Conservation (phyloP, 37 sponge, comb jelly and placozoan genomes). For the Chondrilla cf. caribensis region DNA sequence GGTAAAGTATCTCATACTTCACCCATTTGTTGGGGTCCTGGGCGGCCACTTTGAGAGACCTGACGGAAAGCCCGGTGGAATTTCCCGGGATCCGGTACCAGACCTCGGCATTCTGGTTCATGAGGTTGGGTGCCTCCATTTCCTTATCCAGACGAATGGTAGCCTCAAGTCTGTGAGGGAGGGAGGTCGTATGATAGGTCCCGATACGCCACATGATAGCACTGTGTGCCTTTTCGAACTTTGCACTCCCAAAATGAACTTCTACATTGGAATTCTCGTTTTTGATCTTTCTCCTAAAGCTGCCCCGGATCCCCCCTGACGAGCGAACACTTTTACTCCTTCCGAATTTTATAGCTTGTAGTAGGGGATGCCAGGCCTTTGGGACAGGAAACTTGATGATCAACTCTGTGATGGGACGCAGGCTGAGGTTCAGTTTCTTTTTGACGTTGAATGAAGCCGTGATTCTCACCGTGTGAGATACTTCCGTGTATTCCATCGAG, state of each 20-base stretch:
- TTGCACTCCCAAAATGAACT: slow-evolving; percentile 63
- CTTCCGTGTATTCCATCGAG: slow-evolving; percentile 72
- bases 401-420: slow-evolving; percentile 71
- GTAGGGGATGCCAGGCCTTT: slow-evolving; percentile 55
- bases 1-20: slow-evolving; percentile 83
- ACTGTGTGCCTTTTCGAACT: slow-evolving; percentile 72
- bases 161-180: slow-evolving; percentile 67
- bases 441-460: slow-evolving; percentile 60
- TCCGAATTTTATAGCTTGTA: slow-evolving; percentile 66
- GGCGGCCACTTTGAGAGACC: slow-evolving; percentile 52
- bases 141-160: slow-evolving; percentile 67
- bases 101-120: slow-evolving; percentile 59
- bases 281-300: slow-evolving; percentile 73
- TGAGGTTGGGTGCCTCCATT: slow-evolving; percentile 66
- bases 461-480: slow-evolving; percentile 47
- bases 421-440: slow-evolving; percentile 68
- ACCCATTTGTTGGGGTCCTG: slow-evolving; percentile 77
- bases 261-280: slow-evolving; percentile 31
- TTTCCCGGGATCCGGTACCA: slow-evolving; percentile 74
- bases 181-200: slow-evolving; percentile 31
- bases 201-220: slow-evolving; percentile 85
- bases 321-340: slow-evolving; percentile 69
- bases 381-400: slow-evolving; percentile 79
- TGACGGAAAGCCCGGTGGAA: slow-evolving; percentile 67
- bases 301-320: slow-evolving; percentile 62